Evolutionary conservation across 1,140 invertebrate genomes (phyloP).

Genomic region (Latrodectus geometricus): DNA sequence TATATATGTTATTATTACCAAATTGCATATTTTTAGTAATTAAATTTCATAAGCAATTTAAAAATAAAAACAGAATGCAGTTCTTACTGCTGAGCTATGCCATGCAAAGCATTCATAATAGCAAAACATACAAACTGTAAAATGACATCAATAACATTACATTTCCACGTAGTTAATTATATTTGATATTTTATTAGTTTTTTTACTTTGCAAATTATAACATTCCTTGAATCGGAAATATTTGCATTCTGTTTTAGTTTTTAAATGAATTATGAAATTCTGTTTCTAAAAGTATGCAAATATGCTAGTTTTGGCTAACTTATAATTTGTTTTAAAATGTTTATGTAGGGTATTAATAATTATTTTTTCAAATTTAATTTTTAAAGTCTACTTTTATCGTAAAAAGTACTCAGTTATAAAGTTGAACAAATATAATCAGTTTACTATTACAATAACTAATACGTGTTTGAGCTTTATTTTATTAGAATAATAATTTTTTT

Average conservation of each 20-base stretch:
- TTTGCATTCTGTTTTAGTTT: constrained; percentile 35
- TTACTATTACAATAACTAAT: no score
- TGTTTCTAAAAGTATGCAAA: constrained; percentile 29
- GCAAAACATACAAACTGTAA: background rate
- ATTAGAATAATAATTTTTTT: no score
- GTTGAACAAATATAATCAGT: no score
- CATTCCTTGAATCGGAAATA: background rate
- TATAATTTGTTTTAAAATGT: no score
- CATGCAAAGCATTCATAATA: background rate
- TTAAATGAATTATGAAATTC: constrained; percentile 15
- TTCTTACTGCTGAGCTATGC: background rate
- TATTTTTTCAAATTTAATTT: no score
- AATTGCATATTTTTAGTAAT: constrained; percentile 48
- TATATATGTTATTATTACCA: constrained; percentile 25
- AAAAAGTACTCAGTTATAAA: no score
- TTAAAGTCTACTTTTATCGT: no score
- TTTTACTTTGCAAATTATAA: background rate
- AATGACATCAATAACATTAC: background rate
- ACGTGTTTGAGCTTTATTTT: no score
- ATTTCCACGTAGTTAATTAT: background rate
- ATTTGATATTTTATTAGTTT: background rate
- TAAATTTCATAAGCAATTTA: constrained; percentile 37
- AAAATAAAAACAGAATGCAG: constrained; percentile 50
- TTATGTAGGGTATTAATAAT: no score
- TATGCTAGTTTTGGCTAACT: no score